Evolutionary conservation across 1,140 invertebrate genomes (phyloP).

Genomic region (Drosophila kanapiae): DNA sequence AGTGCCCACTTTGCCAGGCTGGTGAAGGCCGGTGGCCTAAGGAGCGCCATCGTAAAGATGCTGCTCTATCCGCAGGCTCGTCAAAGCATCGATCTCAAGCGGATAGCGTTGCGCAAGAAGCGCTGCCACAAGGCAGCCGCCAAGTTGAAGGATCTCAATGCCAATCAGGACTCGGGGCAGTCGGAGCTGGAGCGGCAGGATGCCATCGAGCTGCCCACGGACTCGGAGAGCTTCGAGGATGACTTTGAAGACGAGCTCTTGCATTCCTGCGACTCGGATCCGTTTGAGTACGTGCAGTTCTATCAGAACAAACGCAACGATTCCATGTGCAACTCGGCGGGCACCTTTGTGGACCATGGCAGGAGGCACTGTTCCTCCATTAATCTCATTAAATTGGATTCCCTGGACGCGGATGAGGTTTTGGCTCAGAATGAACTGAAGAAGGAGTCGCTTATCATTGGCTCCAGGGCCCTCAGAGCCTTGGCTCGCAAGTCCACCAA

Average conservation of each 20-base stretch:
- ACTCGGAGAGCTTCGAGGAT: slow-evolving; percentile 76
- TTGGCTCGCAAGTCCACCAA: slow-evolving; percentile 69
- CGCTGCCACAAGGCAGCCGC: slow-evolving; percentile 86
- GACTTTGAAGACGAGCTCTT: slow-evolving; percentile 55
- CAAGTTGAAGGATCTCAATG: slow-evolving; percentile 68
- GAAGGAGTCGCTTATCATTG: slow-evolving; percentile 79
- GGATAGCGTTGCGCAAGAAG: slow-evolving; percentile 86
- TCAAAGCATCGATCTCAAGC: slow-evolving; percentile 85
- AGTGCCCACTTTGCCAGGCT: slow-evolving; percentile 91
- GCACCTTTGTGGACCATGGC: slow-evolving; percentile 86
- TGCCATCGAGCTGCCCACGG: slow-evolving; percentile 86
- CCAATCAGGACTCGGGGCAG: slow-evolving; percentile 41
- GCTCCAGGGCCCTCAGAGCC: slow-evolving; percentile 73
- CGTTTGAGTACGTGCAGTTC: slow-evolving; percentile 89
- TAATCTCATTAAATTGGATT: slow-evolving; percentile 78
- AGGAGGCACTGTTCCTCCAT: slow-evolving; percentile 68
- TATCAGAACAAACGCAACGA: slow-evolving; percentile 86
- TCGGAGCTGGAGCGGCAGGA: slow-evolving; percentile 86
- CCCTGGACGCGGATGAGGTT: slow-evolving; percentile 52
- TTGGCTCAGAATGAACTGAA: slow-evolving; percentile 59
- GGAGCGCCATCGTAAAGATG: slow-evolving; percentile 89
- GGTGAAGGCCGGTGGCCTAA: slow-evolving; percentile 90
- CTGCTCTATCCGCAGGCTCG: slow-evolving; percentile 89
- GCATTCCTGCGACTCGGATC: slow-evolving; percentile 87
- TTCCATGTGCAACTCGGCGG: slow-evolving; percentile 72